These are phyloP conservation scores for Ichneumoninae sp. DNA, from an alignment of 2,888 invertebrate genomes.

Conservation along the genomic window DNA sequence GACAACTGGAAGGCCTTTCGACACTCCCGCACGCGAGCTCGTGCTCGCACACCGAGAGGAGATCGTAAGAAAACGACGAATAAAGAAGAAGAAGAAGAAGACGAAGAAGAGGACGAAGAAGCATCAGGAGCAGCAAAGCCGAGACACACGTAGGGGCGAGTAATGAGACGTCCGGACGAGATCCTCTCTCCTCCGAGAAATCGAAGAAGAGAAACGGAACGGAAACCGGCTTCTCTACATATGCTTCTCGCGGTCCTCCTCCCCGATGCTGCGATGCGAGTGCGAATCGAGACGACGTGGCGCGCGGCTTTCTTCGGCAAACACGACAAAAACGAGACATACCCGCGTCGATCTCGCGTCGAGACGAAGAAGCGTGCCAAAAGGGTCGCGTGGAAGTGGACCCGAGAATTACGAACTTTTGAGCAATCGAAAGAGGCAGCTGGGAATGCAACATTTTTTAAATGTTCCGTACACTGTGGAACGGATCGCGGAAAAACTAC, in stretches of 20 bases:
- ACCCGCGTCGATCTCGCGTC: background rate
- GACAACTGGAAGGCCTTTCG: slow-evolving; percentile 68
- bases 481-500: too few species aligned
- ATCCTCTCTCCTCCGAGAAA: slow-evolving; percentile 63
- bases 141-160: slow-evolving; percentile 68
- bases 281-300: slow-evolving; percentile 60
- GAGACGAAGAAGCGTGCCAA: slow-evolving; percentile 10
- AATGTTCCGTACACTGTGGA: background rate
- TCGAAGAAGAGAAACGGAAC: slow-evolving; percentile 56
- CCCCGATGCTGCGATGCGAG: slow-evolving; percentile 41
- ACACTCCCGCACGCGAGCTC: slow-evolving; percentile 59
- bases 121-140: slow-evolving; percentile 60
- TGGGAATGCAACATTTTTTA: background rate
- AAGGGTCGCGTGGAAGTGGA: background rate
- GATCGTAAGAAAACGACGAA: slow-evolving; percentile 31
- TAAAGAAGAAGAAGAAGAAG: background rate
- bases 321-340: slow-evolving; percentile 37
- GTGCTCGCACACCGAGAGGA: slow-evolving; percentile 36
- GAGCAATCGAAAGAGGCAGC: background rate
- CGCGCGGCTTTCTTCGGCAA: slow-evolving; percentile 37
- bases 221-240: slow-evolving; percentile 60
- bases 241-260: slow-evolving; percentile 10
- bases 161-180: slow-evolving; percentile 72
- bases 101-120: slow-evolving; percentile 33
- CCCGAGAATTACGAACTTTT: background rate